Conservation (phyloP, 2,113 vertebrate species). For the Protobothrops flavoviridis region DNA sequence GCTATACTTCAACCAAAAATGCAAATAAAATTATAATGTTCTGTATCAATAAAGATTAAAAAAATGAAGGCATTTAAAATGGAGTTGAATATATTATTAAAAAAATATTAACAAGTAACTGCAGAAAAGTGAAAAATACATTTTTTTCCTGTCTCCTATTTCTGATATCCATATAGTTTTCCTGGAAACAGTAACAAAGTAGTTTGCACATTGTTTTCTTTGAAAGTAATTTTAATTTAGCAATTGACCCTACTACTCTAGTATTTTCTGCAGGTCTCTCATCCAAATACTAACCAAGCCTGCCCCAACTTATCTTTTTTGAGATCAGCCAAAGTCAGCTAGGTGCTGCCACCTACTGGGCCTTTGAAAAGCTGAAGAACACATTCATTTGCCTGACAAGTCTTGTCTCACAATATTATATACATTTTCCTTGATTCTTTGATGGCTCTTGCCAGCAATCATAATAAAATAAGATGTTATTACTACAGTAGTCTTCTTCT, state of each 20-base stretch:
- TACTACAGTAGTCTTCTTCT: not conserved
- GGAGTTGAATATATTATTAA: not conserved
- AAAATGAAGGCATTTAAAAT: not conserved
- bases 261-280: not conserved
- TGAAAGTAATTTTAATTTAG: not conserved
- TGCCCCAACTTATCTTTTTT: not conserved
- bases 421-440: not conserved
- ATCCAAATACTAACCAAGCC: not conserved
- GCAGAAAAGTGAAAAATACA: not conserved
- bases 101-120: not conserved
- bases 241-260: not conserved
- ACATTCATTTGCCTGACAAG: not conserved
- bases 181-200: not conserved
- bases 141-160: not conserved
- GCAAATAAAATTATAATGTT: not conserved
- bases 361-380: not conserved
- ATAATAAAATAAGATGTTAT: rapidly evolving
- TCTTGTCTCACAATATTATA: not conserved
- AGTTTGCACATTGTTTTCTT: not conserved
- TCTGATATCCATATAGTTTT: not conserved
- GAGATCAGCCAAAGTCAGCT: not conserved
- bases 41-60: not conserved
- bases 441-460: rapidly evolving
- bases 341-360: not conserved
- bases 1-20: not conserved